phyloP scores from a whole-genome alignment of 2,888 invertebrate species.

The Acleris literana region DNA sequence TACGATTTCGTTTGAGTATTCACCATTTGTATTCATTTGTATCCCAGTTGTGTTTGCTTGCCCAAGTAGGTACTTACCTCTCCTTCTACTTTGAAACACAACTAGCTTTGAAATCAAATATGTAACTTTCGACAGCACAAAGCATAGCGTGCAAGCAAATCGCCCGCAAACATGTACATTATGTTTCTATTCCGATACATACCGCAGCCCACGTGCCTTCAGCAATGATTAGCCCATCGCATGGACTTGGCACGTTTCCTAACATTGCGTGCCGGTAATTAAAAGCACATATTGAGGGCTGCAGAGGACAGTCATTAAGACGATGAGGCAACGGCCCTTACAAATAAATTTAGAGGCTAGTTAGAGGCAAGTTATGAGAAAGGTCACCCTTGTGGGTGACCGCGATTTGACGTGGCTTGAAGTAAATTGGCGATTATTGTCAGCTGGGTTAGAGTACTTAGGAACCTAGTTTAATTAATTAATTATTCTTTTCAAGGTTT shows the following conservation, averaged over 20 bases:
- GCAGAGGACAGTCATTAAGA: constrained; percentile 28
- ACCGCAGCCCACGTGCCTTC: neutral
- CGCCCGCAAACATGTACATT: constrained; percentile 3
- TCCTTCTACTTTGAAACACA: no score
- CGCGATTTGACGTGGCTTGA: no score
- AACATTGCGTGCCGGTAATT: constrained; percentile 64
- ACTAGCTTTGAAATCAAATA: neutral
- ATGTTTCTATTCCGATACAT: constrained; percentile 4
- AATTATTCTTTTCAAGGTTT: no score
- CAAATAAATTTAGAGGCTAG: constrained; percentile 13
- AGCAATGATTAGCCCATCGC: constrained; percentile 21
- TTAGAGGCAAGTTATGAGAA: constrained; percentile 2
- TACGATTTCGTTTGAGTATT: no score
- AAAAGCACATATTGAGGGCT: constrained; percentile 53
- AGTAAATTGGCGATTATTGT: no score
- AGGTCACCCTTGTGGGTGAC: no score
- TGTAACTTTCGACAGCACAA: constrained; percentile 2
- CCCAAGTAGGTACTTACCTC: no score
- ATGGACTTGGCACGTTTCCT: constrained; percentile 41
- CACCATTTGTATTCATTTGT: no score
- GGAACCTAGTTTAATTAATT: no score
- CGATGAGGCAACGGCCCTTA: constrained; percentile 25
- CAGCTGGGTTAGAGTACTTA: no score
- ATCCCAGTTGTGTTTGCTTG: no score
- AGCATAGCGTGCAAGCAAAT: constrained; percentile 14